phyloP scores from a whole-genome alignment of 92 coral and sea anemone species.

The Metridium senile region DNA sequence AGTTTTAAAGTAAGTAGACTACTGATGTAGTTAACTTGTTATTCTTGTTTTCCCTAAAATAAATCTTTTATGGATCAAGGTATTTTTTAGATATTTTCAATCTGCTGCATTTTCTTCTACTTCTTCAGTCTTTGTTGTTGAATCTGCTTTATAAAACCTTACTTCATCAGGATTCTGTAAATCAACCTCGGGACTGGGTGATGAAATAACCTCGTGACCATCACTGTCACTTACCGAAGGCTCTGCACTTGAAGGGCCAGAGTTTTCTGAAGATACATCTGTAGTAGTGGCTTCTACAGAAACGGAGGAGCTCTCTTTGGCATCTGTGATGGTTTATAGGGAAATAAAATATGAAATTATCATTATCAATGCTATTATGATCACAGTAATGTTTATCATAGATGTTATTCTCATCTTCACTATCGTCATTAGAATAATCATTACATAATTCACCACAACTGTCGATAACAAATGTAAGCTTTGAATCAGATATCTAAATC shows the following conservation, averaged over 20 bases:
- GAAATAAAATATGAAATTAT: not conserved
- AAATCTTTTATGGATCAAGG: too few relatives aligned
- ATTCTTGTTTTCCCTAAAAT: too few relatives aligned
- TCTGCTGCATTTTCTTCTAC: conserved; percentile 7
- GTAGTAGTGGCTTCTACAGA: not conserved
- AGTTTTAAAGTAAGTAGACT: too few relatives aligned
- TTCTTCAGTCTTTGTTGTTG: not conserved
- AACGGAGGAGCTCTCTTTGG: not conserved
- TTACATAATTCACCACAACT: too few relatives aligned
- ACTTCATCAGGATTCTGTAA: conserved; percentile 77
- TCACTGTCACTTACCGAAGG: conserved; percentile 73
- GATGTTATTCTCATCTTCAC: too few relatives aligned
- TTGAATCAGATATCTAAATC: too few relatives aligned
- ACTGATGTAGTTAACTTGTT: too few relatives aligned
- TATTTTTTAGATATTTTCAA: not conserved
- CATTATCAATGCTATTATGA: too few relatives aligned
- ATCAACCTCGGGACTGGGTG: conserved; percentile 81
- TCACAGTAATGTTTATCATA: too few relatives aligned
- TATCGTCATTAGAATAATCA: too few relatives aligned
- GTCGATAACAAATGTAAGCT: too few relatives aligned
- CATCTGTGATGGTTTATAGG: not conserved
- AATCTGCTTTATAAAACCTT: conserved; percentile 56
- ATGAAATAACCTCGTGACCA: conserved; percentile 40
- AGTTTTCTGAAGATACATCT: not conserved
- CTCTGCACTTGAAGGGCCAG: not conserved